Conservation (phyloP, 2,797 vertebrate genomes). For the Aythya fuligula region DNA sequence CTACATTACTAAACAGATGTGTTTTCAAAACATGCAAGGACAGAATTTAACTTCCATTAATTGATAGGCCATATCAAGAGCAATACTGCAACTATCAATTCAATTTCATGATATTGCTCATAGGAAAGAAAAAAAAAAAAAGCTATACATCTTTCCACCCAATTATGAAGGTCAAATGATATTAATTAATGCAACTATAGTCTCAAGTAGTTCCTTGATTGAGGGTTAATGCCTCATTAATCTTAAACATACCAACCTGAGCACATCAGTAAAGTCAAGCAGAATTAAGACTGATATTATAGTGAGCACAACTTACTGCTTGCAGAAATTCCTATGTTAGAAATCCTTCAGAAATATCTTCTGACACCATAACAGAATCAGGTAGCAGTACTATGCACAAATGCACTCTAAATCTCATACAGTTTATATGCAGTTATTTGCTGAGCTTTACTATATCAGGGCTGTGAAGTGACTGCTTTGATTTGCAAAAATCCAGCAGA, state of each 20-base stretch:
- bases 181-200: constrained; percentile 70
- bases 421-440: not conserved
- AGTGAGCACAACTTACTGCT: not conserved
- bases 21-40: not conserved
- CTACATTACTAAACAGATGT: not conserved
- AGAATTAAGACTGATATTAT: constrained; percentile 63
- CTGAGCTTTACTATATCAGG: not conserved
- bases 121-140: not conserved
- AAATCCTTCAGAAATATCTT: not conserved
- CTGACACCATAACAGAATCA: not conserved
- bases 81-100: constrained; percentile 38
- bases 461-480: not conserved
- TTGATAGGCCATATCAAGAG: not conserved
- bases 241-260: constrained; percentile 61
- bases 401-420: no score
- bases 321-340: not conserved
- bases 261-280: constrained; percentile 61
- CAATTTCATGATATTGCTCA: constrained; percentile 26
- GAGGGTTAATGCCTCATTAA: constrained; percentile 76
- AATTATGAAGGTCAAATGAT: constrained; percentile 72
- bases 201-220: constrained; percentile 72
- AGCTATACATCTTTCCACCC: constrained; percentile 48
- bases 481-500: not conserved
- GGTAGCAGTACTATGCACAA: not conserved
- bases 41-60: not conserved